A percentile compares a stretch with the other conserved stretches of the same genome.
Conservation (phyloP, 2,888 invertebrate species). For the Gymnoscelis rufifasciata region DNA sequence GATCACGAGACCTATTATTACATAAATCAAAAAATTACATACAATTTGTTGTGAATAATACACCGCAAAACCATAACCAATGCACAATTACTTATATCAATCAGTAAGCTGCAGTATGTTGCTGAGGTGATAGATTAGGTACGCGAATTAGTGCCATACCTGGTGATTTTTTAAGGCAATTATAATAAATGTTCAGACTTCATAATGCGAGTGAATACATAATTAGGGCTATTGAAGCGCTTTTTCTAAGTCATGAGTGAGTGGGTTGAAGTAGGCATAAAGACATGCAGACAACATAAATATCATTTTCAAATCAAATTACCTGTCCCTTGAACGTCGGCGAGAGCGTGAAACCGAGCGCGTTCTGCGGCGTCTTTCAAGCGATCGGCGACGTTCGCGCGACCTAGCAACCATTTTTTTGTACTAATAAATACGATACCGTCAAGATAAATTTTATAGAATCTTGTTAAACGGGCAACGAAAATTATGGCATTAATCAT, state of each 20-base stretch:
- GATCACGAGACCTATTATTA: constrained; percentile 59
- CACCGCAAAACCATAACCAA: too few species aligned
- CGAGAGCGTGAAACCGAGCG: constrained; percentile 61
- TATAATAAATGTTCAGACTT: too few species aligned
- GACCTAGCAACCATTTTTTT: constrained; percentile 47
- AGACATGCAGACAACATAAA: constrained; percentile 32
- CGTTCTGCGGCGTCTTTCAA: constrained; percentile 70
- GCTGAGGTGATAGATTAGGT: too few species aligned
- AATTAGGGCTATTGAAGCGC: not conserved
- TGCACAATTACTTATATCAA: too few species aligned
- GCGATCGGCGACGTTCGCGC: constrained; percentile 73
- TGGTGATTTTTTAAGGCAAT: too few species aligned
- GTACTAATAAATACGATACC: constrained; percentile 19
- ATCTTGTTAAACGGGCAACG: constrained; percentile 10
- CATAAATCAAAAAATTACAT: constrained; percentile 10
- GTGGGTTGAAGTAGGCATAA: constrained; percentile 15
- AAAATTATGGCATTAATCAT: not conserved
- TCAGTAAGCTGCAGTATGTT: too few species aligned
- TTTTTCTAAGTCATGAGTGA: not conserved
- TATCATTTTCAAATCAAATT: constrained; percentile 31
- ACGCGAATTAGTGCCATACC: too few species aligned
- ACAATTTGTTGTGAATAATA: not conserved
- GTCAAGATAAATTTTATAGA: constrained; percentile 6
- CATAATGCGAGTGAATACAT: too few species aligned
- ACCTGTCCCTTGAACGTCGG: constrained; percentile 73